Conservation (phyloP, 2,888 invertebrate species). For the Spodoptera exigua region DNA sequence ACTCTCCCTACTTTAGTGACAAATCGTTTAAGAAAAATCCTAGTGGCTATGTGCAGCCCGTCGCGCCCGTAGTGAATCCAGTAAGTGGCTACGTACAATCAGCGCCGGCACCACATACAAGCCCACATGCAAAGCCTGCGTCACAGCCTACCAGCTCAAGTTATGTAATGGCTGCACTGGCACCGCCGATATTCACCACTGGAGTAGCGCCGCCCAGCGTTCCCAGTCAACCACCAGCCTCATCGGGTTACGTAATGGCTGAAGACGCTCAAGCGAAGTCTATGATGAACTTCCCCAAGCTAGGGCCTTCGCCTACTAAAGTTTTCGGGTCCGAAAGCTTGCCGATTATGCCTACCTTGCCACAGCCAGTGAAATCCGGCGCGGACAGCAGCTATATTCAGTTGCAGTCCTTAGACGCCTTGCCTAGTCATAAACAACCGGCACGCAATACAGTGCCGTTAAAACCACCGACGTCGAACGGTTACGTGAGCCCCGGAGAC, state of each 20-base stretch:
- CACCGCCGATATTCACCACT: constrained; percentile 80
- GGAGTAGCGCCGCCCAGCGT: constrained; percentile 68
- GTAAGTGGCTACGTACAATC: constrained; percentile 75
- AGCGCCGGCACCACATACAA: constrained; percentile 65
- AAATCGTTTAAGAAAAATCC: constrained; percentile 77
- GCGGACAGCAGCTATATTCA: constrained; percentile 83
- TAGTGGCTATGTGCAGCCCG: constrained; percentile 76
- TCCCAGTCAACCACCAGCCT: constrained; percentile 66
- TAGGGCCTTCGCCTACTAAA: constrained; percentile 76
- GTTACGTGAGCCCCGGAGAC: constrained; percentile 82
- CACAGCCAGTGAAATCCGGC: constrained; percentile 74
- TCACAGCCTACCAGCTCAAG: constrained; percentile 78
- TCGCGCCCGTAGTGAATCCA: constrained; percentile 67
- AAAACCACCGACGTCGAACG: constrained; percentile 75
- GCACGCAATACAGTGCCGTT: constrained; percentile 74
- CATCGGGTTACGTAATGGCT: constrained; percentile 81
- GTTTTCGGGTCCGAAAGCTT: constrained; percentile 81
- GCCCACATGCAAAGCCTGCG: constrained; percentile 56
- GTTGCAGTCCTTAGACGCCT: constrained; percentile 80
- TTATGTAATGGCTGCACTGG: constrained; percentile 83
- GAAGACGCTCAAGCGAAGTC: constrained; percentile 78
- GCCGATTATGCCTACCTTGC: constrained; percentile 84
- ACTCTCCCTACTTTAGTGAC: constrained; percentile 77
- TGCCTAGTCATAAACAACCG: constrained; percentile 81
- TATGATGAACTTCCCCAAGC: constrained; percentile 76